These are phyloP conservation scores for Columba livia DNA, from an alignment of 2,113 vertebrate genomes.

Conservation along the genomic window DNA sequence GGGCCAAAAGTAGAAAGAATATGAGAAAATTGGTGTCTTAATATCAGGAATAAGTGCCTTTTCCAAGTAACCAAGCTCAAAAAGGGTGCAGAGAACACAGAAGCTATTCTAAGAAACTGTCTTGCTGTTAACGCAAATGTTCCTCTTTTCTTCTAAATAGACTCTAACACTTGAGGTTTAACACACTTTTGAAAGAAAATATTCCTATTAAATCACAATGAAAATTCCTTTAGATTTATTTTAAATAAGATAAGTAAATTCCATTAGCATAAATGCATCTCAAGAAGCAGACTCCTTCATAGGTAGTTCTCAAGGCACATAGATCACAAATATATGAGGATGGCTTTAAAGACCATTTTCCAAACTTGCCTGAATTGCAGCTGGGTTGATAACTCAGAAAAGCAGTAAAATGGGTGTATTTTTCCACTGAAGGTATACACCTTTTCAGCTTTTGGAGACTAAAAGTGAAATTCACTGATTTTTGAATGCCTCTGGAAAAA, in stretches of 20 bases:
- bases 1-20: background rate
- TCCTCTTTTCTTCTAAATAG: background rate
- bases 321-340: background rate
- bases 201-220: background rate
- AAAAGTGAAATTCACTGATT: background rate
- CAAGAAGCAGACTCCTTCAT: background rate
- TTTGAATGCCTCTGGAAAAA: background rate
- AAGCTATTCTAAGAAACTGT: background rate
- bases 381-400: background rate
- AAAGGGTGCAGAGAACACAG: background rate
- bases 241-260: background rate
- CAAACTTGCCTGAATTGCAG: background rate
- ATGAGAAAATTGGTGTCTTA: background rate
- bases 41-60: background rate
- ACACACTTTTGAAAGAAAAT: background rate
- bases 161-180: background rate
- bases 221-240: background rate
- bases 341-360: background rate
- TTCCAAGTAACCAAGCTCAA: background rate
- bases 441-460: background rate
- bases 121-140: background rate
- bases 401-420: background rate
- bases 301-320: background rate
- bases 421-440: background rate
- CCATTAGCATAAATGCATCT: background rate